Percentiles rank a stretch among this genome's conserved stretches.
These are phyloP conservation scores for Nyctereutes procyonoides DNA, from an alignment of 2,113 vertebrate species.

Conservation along the genomic window DNA sequence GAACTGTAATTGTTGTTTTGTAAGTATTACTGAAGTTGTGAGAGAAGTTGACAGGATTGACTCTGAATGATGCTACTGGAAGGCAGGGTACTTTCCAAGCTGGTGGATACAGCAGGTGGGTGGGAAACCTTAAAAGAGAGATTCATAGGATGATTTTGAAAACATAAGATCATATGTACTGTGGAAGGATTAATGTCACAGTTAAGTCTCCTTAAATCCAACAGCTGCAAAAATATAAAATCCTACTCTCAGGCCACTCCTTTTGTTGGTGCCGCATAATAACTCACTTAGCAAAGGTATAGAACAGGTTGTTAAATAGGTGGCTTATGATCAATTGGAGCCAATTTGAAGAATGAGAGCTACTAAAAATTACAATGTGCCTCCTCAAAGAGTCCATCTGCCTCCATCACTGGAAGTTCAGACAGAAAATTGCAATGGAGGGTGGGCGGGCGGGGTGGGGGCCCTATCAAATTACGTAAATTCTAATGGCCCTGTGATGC, in stretches of 20 bases:
- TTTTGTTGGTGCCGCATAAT: neutral
- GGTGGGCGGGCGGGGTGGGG: no score
- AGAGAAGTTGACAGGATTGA: neutral
- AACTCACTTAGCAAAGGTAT: neutral
- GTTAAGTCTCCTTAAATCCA: constrained; percentile 20
- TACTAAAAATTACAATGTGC: neutral
- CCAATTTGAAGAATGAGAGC: neutral
- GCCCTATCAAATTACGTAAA: neutral
- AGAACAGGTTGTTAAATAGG: neutral
- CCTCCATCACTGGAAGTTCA: neutral
- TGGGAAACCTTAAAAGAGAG: neutral
- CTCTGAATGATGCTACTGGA: neutral
- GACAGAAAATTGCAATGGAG: neutral
- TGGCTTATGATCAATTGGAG: neutral
- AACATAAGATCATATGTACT: constrained; percentile 28
- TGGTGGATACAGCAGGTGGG: neutral
- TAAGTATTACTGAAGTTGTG: constrained; percentile 11
- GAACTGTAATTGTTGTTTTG: neutral
- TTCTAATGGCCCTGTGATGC: neutral
- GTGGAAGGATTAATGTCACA: constrained; percentile 20
- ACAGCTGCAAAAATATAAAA: constrained; percentile 15
- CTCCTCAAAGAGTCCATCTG: neutral
- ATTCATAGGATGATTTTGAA: neutral
- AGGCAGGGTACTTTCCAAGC: neutral
- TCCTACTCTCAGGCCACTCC: neutral